These are phyloP conservation scores for Acanthis flammea DNA, from an alignment of 2,797 vertebrate species.

Conservation along the genomic window DNA sequence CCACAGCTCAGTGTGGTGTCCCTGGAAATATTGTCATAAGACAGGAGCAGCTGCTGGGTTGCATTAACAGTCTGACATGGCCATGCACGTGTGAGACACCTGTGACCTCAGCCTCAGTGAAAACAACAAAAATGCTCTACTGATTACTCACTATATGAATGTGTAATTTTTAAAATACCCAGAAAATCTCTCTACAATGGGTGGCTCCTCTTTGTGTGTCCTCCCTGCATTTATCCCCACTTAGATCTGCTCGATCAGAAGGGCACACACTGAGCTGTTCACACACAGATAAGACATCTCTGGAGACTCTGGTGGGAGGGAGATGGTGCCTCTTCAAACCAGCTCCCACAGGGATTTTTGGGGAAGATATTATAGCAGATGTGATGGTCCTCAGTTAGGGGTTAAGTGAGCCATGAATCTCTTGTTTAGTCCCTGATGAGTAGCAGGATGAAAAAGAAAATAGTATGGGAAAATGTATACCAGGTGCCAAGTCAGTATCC, in stretches of 20 bases:
- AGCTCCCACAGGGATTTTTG: neutral
- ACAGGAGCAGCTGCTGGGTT: neutral
- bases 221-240: neutral
- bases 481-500: neutral
- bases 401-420: neutral
- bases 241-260: neutral
- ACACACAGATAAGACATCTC: neutral
- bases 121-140: neutral
- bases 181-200: fast-evolving
- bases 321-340: neutral
- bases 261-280: neutral
- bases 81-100: neutral
- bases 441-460: neutral
- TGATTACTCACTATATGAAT: neutral
- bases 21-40: neutral
- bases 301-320: neutral
- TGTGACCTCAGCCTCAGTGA: neutral
- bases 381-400: neutral
- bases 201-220: fast-evolving
- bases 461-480: neutral
- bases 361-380: neutral
- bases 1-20: fast-evolving
- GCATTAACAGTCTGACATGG: neutral
- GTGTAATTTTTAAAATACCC: neutral
- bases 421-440: neutral